Evolutionary conservation across 2,888 invertebrate species (phyloP).

Genomic region (Horisme vitalbata): DNA sequence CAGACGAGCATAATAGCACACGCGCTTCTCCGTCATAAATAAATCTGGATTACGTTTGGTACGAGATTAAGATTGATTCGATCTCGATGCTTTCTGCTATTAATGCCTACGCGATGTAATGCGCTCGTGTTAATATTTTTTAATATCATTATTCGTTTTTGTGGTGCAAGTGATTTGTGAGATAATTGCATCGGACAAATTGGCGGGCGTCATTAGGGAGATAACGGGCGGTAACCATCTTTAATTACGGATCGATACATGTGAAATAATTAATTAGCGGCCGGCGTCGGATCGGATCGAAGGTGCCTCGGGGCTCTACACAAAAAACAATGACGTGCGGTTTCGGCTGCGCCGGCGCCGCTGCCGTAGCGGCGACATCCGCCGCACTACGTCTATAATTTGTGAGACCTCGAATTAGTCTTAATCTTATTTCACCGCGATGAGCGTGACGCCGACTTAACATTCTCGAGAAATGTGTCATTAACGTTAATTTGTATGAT

Average conservation of each 20-base stretch:
- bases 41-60: constrained; percentile 83
- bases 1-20: constrained; percentile 83
- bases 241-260: constrained; percentile 83
- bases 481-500: constrained; percentile 77
- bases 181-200: constrained; percentile 81
- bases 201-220: constrained; percentile 75
- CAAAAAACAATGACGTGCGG: constrained; percentile 83
- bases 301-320: constrained; percentile 67
- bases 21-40: constrained; percentile 79
- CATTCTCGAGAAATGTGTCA: constrained; percentile 74
- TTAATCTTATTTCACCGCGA: constrained; percentile 72
- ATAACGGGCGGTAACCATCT: constrained; percentile 70
- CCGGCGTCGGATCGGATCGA: constrained; percentile 62
- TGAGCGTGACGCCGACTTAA: constrained; percentile 76
- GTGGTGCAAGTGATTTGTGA: constrained; percentile 68
- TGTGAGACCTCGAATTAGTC: constrained; percentile 80
- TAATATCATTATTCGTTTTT: constrained; percentile 75
- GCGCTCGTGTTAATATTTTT: constrained; percentile 73
- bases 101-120: constrained; percentile 73
- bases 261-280: constrained; percentile 82
- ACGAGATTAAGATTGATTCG: constrained; percentile 83
- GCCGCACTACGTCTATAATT: constrained; percentile 77
- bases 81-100: constrained; percentile 79
- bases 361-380: constrained; percentile 73
- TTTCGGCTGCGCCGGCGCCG: constrained; percentile 75